Conservation (phyloP, 2,888 invertebrate species). For the Cotesia congregata region DNA sequence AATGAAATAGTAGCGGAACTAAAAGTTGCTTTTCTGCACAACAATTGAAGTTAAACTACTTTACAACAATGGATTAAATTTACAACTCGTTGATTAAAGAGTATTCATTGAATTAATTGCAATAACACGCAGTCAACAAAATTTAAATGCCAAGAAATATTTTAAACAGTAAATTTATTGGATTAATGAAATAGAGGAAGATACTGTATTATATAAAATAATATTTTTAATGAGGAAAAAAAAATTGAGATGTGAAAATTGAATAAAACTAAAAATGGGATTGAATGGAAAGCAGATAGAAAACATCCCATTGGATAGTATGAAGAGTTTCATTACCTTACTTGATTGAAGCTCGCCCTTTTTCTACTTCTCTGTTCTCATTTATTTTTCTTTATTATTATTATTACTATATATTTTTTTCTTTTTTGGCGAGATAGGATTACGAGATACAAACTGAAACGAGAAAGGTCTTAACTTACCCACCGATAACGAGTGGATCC, state of each 20-base stretch:
- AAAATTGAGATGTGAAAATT: neutral
- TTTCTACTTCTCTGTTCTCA: neutral
- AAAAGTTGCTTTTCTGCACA: neutral
- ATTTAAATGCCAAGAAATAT: neutral
- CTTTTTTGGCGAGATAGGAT: slow-evolving; percentile 18
- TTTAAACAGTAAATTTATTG: neutral
- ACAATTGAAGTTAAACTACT: neutral
- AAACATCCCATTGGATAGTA: neutral
- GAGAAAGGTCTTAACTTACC: slow-evolving; percentile 24
- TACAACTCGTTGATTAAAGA: neutral
- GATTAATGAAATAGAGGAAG: neutral
- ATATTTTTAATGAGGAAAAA: neutral
- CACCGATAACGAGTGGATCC: slow-evolving; percentile 40
- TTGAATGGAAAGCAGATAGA: neutral
- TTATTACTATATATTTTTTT: neutral
- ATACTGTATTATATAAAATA: neutral
- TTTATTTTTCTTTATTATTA: neutral
- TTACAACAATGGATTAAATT: neutral
- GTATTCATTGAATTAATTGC: neutral
- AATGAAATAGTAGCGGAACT: no score
- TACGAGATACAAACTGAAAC: slow-evolving; percentile 22
- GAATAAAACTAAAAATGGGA: neutral
- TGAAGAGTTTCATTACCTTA: neutral
- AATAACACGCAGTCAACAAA: neutral
- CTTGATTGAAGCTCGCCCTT: neutral